Base-by-base conservation (phyloP, 2,888 invertebrate genomes). In the Caradrina clavipalpis region DNA sequence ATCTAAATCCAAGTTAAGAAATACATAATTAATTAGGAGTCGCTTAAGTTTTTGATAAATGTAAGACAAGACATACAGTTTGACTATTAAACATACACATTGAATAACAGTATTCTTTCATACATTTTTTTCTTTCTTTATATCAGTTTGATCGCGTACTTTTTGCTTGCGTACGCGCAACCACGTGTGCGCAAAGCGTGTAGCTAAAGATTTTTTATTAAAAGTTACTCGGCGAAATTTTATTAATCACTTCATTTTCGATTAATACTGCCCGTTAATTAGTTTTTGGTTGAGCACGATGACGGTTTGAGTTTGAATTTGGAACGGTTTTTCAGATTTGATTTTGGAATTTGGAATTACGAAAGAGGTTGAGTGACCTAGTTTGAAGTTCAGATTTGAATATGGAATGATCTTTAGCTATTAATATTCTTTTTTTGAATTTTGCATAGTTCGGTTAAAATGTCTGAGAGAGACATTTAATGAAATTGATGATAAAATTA, bases 231-330 rank as follows among this genome's bases (percentile, higher is more conserved):
- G 78, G 89, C 88, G 87, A 89, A 89, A 88, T 89, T 89, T 86
- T 88, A 91, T 90, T 91, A 91, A 91, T 90, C 86, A 89, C 90
- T 90, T 86, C 85, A 90, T 83, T 91, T 91, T 88, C 85, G 87
- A 90, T 90, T 89, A 89, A 87, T 86, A 83, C 85, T 74, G 73
- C 76, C 77, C 73, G 77, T 80, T 89, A 86, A 86, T 87, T 87
- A 87, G 69, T 69, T 70, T 77, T 71, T 69, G 74, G 57, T 58
- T 45, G 35, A 21, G 19, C 2, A 13, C 13, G 31, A 31, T 19
- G 19, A 19, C 6, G 11, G 39, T n/a, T 69, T n/a, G 6, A 1
- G 15, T n/a, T 69, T 55, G n/a, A 53, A 58, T 47, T 42, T 31
- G 39, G 60, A 70, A 60, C 26, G 1, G n/a, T 53, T 54, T 21